These are phyloP conservation scores for Chrosomus eos DNA, from an alignment of 2,797 vertebrate genomes.

Conservation along the genomic window DNA sequence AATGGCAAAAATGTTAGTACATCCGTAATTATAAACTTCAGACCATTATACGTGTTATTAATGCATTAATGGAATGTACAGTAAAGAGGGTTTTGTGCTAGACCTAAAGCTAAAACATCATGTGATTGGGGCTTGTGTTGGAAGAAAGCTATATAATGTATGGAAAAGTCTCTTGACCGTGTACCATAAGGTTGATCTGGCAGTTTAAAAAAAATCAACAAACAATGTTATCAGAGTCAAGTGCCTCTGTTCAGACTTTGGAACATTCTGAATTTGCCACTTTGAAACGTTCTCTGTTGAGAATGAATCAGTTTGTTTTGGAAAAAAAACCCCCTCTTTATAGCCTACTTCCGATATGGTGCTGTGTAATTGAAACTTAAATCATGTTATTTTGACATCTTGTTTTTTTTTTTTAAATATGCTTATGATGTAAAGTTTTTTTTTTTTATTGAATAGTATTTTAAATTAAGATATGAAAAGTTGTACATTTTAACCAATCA, in stretches of 20 bases:
- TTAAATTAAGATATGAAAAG: slow-evolving; percentile 15
- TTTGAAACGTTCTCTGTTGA: slow-evolving; percentile 27
- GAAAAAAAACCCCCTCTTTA: slow-evolving; percentile 53
- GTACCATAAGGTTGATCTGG: background rate
- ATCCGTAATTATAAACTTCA: slow-evolving; percentile 11
- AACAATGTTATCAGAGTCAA: slow-evolving; percentile 35
- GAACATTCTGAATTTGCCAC: slow-evolving; percentile 23
- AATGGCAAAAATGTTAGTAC: background rate
- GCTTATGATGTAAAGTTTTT: slow-evolving; percentile 30
- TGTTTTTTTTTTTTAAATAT: background rate
- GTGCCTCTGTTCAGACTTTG: slow-evolving; percentile 47
- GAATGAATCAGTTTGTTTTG: slow-evolving; percentile 33
- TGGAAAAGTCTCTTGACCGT: background rate
- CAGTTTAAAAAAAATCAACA: background rate
- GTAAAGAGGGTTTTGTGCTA: background rate
- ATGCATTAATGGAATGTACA: background rate
- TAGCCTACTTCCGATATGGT: slow-evolving; percentile 25
- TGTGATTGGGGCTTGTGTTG: slow-evolving; percentile 17
- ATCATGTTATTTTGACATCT: slow-evolving; percentile 13
- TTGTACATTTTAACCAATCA: slow-evolving; percentile 10
- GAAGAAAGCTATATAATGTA: background rate
- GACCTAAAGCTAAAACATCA: background rate
- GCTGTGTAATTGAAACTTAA: slow-evolving; percentile 13
- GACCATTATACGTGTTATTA: background rate
- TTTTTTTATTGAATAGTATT: background rate